These are phyloP conservation scores for Dastarcus helophoroides DNA, from an alignment of 2,888 invertebrate genomes.

Conservation along the genomic window DNA sequence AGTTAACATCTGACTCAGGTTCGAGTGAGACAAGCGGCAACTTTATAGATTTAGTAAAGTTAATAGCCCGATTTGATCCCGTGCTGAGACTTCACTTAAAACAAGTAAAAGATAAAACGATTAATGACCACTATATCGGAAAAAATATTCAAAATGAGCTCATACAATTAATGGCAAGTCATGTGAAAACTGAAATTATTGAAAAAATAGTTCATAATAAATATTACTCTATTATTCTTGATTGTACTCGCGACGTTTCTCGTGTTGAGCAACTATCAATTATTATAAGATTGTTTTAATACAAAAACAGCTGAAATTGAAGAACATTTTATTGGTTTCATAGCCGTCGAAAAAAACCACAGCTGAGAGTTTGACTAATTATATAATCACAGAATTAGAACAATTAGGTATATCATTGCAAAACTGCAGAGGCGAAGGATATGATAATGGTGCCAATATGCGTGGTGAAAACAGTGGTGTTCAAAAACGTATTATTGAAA, in stretches of 20 bases:
- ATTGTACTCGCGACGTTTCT: conserved; percentile 9
- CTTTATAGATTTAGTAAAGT: conserved; percentile 7
- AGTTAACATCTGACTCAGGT: conserved; percentile 6
- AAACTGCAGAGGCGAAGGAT: no score
- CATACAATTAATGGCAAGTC: conserved; percentile 10
- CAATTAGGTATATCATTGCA: no score
- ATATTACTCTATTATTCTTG: conserved; percentile 10
- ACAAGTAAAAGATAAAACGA: conserved; percentile 6
- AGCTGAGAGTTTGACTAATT: no score
- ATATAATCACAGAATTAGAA: no score
- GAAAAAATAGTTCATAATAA: conserved; percentile 8
- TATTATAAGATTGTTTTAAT: conserved; percentile 8
- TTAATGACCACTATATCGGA: conserved; percentile 7
- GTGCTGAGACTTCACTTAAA: conserved; percentile 7
- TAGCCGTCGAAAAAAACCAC: no score
- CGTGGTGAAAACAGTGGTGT: conserved; percentile 11
- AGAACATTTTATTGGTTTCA: no score
- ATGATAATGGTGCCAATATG: conserved; percentile 15
- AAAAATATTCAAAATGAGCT: conserved; percentile 10
- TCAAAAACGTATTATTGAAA: conserved; percentile 6
- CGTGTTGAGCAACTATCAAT: conserved; percentile 8
- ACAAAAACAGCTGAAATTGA: conserved; percentile 9
- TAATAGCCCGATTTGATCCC: conserved; percentile 6
- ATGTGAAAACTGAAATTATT: conserved; percentile 8
- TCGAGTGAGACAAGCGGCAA: conserved; percentile 6